Base-by-base conservation (phyloP, 2,113 vertebrate genomes). In the Silurus glanis region DNA sequence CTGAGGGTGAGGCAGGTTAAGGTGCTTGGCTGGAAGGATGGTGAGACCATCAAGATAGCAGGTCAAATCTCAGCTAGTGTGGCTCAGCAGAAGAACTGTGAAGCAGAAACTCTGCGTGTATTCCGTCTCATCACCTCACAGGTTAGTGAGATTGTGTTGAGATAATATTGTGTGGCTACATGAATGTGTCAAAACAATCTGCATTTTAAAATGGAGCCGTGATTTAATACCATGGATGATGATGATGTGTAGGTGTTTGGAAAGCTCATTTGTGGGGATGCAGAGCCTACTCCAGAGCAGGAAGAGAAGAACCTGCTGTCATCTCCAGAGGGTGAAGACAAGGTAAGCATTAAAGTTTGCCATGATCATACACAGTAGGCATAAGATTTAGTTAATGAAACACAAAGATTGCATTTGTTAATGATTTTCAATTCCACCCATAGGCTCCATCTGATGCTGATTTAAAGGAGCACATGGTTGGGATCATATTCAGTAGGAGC, bases 381-480 rank as follows among this genome's bases (percentile, higher is more conserved):
- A 51, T 14, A n/a, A 49, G 21, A 28, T 6, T 10, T 51, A 6
- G 5, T 28, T 59, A 45, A 59, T 37, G 8, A 59, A 80, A 58
- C 9, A 45, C 14, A n/a, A 72, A 16, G 4, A 28, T 47, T 53
- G 17, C 23, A 6, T 76, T 49, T 21, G 13, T 82, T 0, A 53
- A 49, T 47, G 7, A 28, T 85, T 74, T 16, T 75, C 58, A 75
- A 5, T 86, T 37, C 37, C 9, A 90, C 88, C 89, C 58, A 81
- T 92, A 99, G 98, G 97, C 94, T 76, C 97, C 97, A 49, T 99
- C 98, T 86, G 98, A 99, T 91, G 98, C 98, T 78, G 98, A 99
- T 92, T 94, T 99, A 72, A 99, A 99, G 90, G 98, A 99, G 89
- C 98, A 99, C 92, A 99, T 99, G 98, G 98, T 99, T 85, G 98